Conservation (phyloP, 2,888 invertebrate genomes). For the Andrena minutula region DNA sequence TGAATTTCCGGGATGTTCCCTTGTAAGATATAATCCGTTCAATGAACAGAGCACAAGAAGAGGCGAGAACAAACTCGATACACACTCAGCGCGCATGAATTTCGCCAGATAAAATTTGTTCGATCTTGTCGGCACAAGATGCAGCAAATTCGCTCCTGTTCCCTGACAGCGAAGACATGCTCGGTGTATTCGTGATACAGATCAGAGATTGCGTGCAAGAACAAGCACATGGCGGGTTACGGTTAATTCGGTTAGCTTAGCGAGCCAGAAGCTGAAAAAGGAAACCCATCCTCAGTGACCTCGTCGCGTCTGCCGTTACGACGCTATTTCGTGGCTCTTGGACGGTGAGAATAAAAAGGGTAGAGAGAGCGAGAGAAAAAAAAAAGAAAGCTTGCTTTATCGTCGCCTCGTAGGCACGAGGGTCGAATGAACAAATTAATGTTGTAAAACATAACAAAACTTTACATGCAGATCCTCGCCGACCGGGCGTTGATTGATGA, state of each 20-base stretch:
- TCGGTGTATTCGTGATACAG: constrained; percentile 22
- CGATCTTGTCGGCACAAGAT: neutral
- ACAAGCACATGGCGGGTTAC: constrained; percentile 65
- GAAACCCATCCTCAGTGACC: constrained; percentile 69
- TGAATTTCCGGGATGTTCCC: too few relatives aligned
- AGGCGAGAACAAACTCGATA: neutral
- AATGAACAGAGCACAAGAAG: neutral
- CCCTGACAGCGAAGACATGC: constrained; percentile 28
- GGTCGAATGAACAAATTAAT: neutral
- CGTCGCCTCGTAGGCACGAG: neutral
- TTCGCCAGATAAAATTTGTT: neutral
- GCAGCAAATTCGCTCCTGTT: constrained; percentile 32
- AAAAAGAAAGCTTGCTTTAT: constrained; percentile 21
- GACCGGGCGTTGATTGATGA: constrained; percentile 97
- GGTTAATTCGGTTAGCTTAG: constrained; percentile 68
- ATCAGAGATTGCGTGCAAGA: constrained; percentile 58
- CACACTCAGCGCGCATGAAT: neutral
- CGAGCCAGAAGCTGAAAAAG: constrained; percentile 69
- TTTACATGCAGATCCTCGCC: constrained; percentile 97
- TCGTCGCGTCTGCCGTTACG: constrained; percentile 56
- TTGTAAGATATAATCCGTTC: neutral
- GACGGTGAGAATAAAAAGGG: constrained; percentile 3
- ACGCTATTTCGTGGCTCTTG: constrained; percentile 36
- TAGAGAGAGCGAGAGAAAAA: neutral
- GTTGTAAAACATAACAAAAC: constrained; percentile 72